Evolutionary conservation across 2,888 invertebrate species (phyloP).

Genomic region (Conomelus anceps): DNA sequence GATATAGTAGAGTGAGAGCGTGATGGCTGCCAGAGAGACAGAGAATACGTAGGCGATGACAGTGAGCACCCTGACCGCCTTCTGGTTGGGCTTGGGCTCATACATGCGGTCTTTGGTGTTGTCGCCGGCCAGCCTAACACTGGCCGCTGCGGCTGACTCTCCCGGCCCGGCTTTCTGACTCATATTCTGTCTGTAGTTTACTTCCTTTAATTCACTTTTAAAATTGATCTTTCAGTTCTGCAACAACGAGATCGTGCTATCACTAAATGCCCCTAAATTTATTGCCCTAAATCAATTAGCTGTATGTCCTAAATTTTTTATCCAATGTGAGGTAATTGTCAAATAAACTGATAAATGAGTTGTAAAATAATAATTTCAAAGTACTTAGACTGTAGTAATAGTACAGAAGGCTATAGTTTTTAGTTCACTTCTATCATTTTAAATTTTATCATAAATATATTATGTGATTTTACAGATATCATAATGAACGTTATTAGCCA

Average conservation of each 20-base stretch:
- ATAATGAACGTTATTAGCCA: no score
- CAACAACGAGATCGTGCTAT: neutral
- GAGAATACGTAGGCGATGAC: conserved; percentile 90
- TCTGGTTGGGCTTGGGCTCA: conserved; percentile 78
- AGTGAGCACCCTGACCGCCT: conserved; percentile 82
- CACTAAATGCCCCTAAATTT: neutral
- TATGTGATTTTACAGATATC: no score
- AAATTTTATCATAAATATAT: no score
- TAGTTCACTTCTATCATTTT: no score
- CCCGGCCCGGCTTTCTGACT: conserved; percentile 10
- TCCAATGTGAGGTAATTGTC: no score
- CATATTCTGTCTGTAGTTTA: neutral
- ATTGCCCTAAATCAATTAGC: no score
- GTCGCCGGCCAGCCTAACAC: conserved; percentile 57
- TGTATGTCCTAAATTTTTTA: no score
- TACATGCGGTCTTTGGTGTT: conserved; percentile 63
- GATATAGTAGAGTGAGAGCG: conserved; percentile 88
- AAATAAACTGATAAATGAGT: no score
- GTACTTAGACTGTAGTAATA: no score
- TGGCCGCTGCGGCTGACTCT: conserved; percentile 16
- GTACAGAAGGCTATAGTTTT: no score
- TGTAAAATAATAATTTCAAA: no score
- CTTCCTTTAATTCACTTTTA: neutral
- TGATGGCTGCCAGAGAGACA: conserved; percentile 88
- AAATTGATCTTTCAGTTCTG: neutral